These are phyloP conservation scores for Heliothis peltigera DNA, from an alignment of 2,888 invertebrate genomes.

Conservation along the genomic window DNA sequence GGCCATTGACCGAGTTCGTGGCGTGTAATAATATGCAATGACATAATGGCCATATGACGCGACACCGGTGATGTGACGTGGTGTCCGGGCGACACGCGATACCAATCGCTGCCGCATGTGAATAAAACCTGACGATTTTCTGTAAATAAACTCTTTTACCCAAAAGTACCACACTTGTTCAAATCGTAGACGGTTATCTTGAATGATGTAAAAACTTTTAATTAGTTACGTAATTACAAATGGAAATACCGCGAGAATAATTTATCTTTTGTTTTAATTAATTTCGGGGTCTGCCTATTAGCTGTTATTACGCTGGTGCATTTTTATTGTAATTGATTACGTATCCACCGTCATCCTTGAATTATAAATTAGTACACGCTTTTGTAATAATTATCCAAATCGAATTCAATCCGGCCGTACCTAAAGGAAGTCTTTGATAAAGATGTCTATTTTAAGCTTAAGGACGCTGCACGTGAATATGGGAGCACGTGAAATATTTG, in stretches of 20 bases:
- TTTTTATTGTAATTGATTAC: constrained; percentile 65
- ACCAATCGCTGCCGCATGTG: constrained; percentile 36
- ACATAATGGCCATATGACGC: constrained; percentile 66
- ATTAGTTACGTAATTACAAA: constrained; percentile 55
- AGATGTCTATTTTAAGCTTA: constrained; percentile 80
- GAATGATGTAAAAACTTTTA: constrained; percentile 42
- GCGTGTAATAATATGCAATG: constrained; percentile 68
- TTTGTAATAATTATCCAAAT: constrained; percentile 73
- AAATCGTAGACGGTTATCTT: constrained; percentile 16
- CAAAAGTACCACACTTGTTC: background rate
- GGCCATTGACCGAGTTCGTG: constrained; percentile 72
- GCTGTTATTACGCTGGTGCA: constrained; percentile 55
- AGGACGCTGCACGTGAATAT: constrained; percentile 56
- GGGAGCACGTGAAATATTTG: constrained; percentile 66
- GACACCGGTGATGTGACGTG: constrained; percentile 54
- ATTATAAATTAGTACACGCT: constrained; percentile 70
- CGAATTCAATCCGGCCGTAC: constrained; percentile 73
- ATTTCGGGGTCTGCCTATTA: constrained; percentile 51
- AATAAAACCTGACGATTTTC: constrained; percentile 20
- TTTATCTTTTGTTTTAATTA: constrained; percentile 62
- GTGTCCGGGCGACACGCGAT: constrained; percentile 43
- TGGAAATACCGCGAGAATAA: constrained; percentile 53
- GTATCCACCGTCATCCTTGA: constrained; percentile 65
- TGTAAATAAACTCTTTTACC: constrained; percentile 1
- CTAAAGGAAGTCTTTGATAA: constrained; percentile 80